Evolutionary conservation across 2,797 vertebrate genomes (phyloP), one percentile per base, ranked within the genome.

Genomic region (Typhlichthys eigenmanni): DNA sequence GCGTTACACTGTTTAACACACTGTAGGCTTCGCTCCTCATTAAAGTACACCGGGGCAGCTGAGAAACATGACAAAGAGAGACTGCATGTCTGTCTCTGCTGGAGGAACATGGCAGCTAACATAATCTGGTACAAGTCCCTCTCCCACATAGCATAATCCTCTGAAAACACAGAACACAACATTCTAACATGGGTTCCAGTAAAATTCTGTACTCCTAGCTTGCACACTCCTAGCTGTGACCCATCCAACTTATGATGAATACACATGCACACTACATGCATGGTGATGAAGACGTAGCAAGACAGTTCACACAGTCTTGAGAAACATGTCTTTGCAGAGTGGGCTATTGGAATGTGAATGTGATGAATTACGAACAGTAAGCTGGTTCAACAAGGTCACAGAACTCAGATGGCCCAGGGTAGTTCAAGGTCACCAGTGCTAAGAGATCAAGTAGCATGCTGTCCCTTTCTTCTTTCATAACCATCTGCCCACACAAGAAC

Each of bases 101-200:
- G 60, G 10, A 56, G 70, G 81, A 82, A 88, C 86, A 79, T 82
- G 88, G 89, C 90, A 88, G 86, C 88, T 83, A 76, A 78, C 86
- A 71, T 73, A 72, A 66, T 71, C 66, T 48, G 9, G 52, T 14
- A 0, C 57, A 68, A 53, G 55, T 71, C 66, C 71, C 69, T 47
- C 66, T 68, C 63, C 58, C 65, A 62, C 2, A 1, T 75, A 60
- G 55, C 74, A 63, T 45, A 55, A 76, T 76, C 72, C 62, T 81
- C 81, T 43, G 38, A 43, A 43, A 43, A 43, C 38, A 8, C 9
- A 29, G 7, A 43, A 43, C 38, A 43, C 5, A 9, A 8, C 7
- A 9, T 43, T 43, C 9, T 43, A 43, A 43, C 38, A 9, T 1
- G 5, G 24, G 8, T 43, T 43, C 38, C 38, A 43, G 7, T 43